Evolutionary conservation across 2,797 vertebrate genomes (phyloP).

Genomic region (Chaunax sp.): DNA sequence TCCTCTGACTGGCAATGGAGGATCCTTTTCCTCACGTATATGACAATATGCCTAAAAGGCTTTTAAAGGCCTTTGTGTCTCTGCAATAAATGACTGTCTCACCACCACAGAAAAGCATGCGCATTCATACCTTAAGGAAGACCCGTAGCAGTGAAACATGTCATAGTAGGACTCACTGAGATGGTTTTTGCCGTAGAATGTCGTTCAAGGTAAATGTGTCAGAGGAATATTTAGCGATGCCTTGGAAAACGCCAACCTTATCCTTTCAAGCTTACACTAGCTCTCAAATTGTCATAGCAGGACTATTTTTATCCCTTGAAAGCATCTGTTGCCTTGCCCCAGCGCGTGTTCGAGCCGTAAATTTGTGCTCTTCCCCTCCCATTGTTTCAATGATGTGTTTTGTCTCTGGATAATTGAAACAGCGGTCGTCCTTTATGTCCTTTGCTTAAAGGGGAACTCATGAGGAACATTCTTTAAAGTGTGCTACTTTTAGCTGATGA

Average conservation of each 20-base stretch:
- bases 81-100: conserved; percentile 47
- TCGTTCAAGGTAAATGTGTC: conserved; percentile 56
- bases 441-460: conserved; percentile 73
- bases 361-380: conserved; percentile 51
- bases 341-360: conserved; percentile 54
- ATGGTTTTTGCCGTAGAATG: conserved; percentile 21
- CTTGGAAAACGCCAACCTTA: conserved; percentile 40
- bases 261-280: conserved; percentile 49
- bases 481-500: conserved; percentile 79
- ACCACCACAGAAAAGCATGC: conserved; percentile 4
- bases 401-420: conserved; percentile 70
- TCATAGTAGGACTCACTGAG: conserved; percentile 22
- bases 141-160: conserved; percentile 22
- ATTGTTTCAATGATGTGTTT: conserved; percentile 65
- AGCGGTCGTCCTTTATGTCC: conserved; percentile 74
- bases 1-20: conserved; percentile 57
- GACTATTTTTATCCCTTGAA: conserved; percentile 74
- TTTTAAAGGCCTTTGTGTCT: conserved; percentile 27
- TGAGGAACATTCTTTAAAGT: conserved; percentile 69
- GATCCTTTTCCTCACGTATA: conserved; percentile 53
- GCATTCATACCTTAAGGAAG: conserved; percentile 15
- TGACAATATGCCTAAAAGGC: conserved; percentile 63
- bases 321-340: conserved; percentile 69
- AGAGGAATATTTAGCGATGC: conserved; percentile 42
- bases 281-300: conserved; percentile 59